These are phyloP conservation scores for Eupleurogrammus muticus DNA, from an alignment of 2,797 vertebrate species.

Conservation along the genomic window DNA sequence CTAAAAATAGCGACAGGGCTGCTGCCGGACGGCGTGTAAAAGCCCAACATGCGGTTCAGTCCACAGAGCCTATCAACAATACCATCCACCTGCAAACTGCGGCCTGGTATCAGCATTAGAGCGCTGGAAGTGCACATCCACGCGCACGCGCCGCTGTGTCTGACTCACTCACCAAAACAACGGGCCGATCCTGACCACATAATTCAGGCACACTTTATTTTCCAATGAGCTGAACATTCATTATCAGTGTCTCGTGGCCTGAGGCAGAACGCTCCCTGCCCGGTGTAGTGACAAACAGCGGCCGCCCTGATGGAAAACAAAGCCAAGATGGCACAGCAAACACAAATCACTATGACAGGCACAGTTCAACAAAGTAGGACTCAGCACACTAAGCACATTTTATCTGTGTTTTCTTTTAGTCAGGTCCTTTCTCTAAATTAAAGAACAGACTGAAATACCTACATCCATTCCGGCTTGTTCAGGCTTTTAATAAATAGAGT, in stretches of 20 bases:
- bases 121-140: conserved; percentile 70
- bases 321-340: conserved; percentile 68
- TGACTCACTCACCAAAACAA: conserved; percentile 76
- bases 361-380: conserved; percentile 51
- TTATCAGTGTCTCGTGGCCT: conserved; percentile 79
- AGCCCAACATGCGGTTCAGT: conserved; percentile 71
- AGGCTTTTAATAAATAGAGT: conserved; percentile 49
- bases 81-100: conserved; percentile 72
- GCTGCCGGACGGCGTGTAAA: conserved; percentile 66
- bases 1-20: conserved; percentile 79
- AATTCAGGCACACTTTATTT: conserved; percentile 74
- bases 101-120: conserved; percentile 73
- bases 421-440: conserved; percentile 46
- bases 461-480: conserved; percentile 49
- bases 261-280: conserved; percentile 77
- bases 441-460: conserved; percentile 60
- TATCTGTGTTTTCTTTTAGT: conserved; percentile 71
- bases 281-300: conserved; percentile 64
- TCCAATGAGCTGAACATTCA: conserved; percentile 73
- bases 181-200: conserved; percentile 61
- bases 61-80: conserved; percentile 70
- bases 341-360: conserved; percentile 72
- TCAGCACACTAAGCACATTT: conserved; percentile 72
- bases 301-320: conserved; percentile 75
- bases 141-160: conserved; percentile 44